Evolutionary conservation across 2,797 vertebrate genomes (phyloP), one percentile per base, ranked within the genome.

Genomic region (Oophaga sylvatica): DNA sequence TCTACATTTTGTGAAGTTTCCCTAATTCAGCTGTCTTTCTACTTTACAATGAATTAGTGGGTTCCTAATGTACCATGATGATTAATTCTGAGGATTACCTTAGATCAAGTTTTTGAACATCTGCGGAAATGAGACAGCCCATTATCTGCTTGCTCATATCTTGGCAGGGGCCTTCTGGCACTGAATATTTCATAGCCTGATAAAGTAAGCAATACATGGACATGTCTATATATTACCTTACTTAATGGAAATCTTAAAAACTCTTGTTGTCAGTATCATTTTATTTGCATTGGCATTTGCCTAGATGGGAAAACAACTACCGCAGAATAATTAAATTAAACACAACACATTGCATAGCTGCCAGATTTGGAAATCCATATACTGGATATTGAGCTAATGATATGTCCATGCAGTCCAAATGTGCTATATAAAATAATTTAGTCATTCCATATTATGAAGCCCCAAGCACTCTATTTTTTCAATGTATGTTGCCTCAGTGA

Each of bases 221-320:
- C 76, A 85, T 85, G 75, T 68, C 75, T 85, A 85, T 79, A 79
- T 85, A 53, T 77, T 84, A 53, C 59, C 62, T 84, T 62, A 31
- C 68, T 17, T 79, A 85, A 85, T 85, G 75, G 63, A 68, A 79
- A 67, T 56, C 62, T 79, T 41, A 79, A 85, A 85, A 41, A 75
- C 17, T 19, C 45, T 17, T 68, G 29, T 31, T 85, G 73, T 79
- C 84, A 85, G 62, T 56, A 79, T 67, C 17, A 85, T 45, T 67
- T 68, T 67, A 31, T 78, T 78, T 79, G 48, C 84, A 84, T 63
- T 84, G 16, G 26, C 17, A 31, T 76, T 63, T 29, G 19, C 7
- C 15, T 77, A 76, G 29, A 63, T 84, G 70, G 35, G 75, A 77
- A 84, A 76, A 16, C 76, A 76, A 76, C 57, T 48, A 84, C 57